These are phyloP conservation scores for Psammodynastes pulverulentus DNA, from an alignment of 2,113 vertebrate genomes.

Conservation along the genomic window DNA sequence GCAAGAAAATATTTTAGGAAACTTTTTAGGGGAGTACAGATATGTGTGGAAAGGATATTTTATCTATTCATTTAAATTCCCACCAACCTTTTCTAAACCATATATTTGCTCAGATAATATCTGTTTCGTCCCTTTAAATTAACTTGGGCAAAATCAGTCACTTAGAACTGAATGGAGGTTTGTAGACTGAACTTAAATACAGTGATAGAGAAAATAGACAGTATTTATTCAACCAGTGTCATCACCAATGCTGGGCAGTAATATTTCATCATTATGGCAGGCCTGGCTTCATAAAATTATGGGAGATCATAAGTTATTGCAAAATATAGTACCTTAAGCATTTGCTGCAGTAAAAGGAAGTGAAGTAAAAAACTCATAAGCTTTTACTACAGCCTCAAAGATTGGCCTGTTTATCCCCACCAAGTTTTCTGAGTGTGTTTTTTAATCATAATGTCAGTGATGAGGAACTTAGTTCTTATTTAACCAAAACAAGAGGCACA, in stretches of 20 bases:
- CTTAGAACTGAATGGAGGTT: neutral
- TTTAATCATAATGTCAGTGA: neutral
- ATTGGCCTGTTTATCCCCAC: neutral
- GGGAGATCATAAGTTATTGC: neutral
- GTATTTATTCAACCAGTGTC: neutral
- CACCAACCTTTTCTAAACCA: neutral
- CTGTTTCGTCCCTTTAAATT: neutral
- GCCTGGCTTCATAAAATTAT: neutral
- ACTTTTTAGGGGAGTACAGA: neutral
- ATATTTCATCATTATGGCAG: neutral
- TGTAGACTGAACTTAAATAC: neutral
- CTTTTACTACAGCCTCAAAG: neutral
- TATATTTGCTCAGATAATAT: neutral
- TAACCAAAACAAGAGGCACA: neutral
- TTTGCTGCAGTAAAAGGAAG: neutral
- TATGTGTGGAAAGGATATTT: neutral
- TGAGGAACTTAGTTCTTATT: neutral
- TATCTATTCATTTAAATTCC: neutral
- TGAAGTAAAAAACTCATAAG: neutral
- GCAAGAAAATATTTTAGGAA: neutral
- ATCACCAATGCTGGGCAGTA: neutral
- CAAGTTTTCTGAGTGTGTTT: neutral
- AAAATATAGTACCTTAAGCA: neutral
- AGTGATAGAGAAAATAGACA: neutral
- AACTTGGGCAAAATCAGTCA: neutral